Evolutionary conservation across 2,888 invertebrate genomes (phyloP).

Genomic region (Hemicrepidius hirtus): DNA sequence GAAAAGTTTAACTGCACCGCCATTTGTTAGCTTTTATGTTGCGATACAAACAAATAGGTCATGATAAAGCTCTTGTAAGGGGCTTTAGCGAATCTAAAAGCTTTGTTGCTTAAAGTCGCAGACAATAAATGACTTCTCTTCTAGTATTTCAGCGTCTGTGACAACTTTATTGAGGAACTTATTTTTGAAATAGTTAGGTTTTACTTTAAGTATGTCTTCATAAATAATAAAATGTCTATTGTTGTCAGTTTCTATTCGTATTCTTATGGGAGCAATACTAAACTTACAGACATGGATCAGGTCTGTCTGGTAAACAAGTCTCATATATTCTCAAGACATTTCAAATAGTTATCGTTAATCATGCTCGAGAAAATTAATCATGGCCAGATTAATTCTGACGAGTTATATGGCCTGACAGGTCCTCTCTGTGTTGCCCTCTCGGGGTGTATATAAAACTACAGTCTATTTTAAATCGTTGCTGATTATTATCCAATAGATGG

Average conservation of each 20-base stretch:
- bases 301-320: too few relatives aligned
- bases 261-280: neutral
- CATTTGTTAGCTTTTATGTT: conserved; percentile 48
- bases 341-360: too few relatives aligned
- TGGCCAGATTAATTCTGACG: too few relatives aligned
- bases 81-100: conserved; percentile 47
- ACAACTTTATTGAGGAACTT: conserved; percentile 32
- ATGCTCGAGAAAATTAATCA: too few relatives aligned
- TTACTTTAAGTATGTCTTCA: neutral
- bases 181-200: conserved; percentile 11
- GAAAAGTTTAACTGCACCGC: conserved; percentile 45
- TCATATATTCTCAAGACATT: too few relatives aligned
- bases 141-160: conserved; percentile 36
- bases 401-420: too few relatives aligned
- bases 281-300: neutral
- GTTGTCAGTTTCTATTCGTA: neutral
- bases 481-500: too few relatives aligned
- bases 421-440: too few relatives aligned
- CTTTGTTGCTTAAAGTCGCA: conserved; percentile 45
- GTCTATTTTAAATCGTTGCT: too few relatives aligned
- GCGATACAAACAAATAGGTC: conserved; percentile 51
- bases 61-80: conserved; percentile 46
- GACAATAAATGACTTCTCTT: conserved; percentile 42
- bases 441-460: too few relatives aligned
- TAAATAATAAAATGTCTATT: conserved; percentile 10